Evolutionary conservation across 2,888 invertebrate species (phyloP).

Genomic region (Ypsolopha sequella): DNA sequence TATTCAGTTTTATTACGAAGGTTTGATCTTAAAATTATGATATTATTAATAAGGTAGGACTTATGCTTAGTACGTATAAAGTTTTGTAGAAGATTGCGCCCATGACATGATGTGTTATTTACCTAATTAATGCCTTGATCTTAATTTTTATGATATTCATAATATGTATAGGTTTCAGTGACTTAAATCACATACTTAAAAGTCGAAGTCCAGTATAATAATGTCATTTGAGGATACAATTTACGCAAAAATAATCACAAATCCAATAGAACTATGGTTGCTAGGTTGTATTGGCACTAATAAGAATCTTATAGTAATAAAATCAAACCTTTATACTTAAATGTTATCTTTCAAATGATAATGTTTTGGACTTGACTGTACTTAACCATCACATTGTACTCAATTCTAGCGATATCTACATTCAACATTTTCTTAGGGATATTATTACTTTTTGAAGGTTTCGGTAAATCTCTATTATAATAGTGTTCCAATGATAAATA

Average conservation of each 20-base stretch:
- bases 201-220: too few relatives aligned
- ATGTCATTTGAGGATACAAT: too few relatives aligned
- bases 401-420: neutral
- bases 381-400: neutral
- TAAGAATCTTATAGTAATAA: too few relatives aligned
- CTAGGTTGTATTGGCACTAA: neutral
- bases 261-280: neutral
- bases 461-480: constrained; percentile 60
- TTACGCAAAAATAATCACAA: neutral
- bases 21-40: neutral
- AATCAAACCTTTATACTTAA: too few relatives aligned
- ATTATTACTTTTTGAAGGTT: constrained; percentile 24
- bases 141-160: neutral
- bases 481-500: constrained; percentile 59
- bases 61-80: constrained; percentile 13
- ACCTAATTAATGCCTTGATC: neutral
- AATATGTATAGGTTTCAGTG: neutral
- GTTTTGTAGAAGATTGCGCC: constrained; percentile 62
- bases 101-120: constrained; percentile 48
- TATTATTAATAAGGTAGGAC: constrained; percentile 37
- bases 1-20: constrained; percentile 24
- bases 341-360: too few relatives aligned
- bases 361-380: neutral
- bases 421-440: neutral
- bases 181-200: too few relatives aligned